Conservation (phyloP, 2,888 invertebrate genomes). For the Drosophila pegasa region DNA sequence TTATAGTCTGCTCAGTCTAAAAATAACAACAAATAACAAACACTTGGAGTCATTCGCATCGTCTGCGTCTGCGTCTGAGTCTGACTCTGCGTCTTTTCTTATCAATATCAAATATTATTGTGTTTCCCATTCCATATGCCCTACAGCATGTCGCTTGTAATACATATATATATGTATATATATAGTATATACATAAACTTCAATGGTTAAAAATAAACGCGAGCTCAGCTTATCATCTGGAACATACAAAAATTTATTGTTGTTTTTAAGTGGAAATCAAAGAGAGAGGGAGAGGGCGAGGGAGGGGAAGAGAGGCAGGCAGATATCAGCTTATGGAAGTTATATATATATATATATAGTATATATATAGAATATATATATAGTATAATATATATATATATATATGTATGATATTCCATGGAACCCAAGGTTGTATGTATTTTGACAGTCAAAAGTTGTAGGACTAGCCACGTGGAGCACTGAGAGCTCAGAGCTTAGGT, state of each 20-base stretch:
- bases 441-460: slow-evolving; percentile 25
- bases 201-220: slow-evolving; percentile 76
- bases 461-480: neutral
- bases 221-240: slow-evolving; percentile 70
- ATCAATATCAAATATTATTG: slow-evolving; percentile 76
- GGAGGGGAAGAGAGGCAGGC: neutral
- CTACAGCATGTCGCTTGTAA: slow-evolving; percentile 44
- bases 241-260: slow-evolving; percentile 66
- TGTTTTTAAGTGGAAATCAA: slow-evolving; percentile 34
- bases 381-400: slow-evolving; percentile 3
- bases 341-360: slow-evolving; percentile 3
- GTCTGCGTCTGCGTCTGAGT: neutral
- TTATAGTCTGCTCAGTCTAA: slow-evolving; percentile 4
- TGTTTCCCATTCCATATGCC: slow-evolving; percentile 52
- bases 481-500: too few species aligned
- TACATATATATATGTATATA: slow-evolving; percentile 71
- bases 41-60: slow-evolving; percentile 4
- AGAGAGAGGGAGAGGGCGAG: slow-evolving; percentile 4
- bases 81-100: slow-evolving; percentile 25
- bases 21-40: slow-evolving; percentile 7
- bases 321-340: neutral
- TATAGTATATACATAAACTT: slow-evolving; percentile 74
- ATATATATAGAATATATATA: neutral
- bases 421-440: slow-evolving; percentile 26
- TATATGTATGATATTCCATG: slow-evolving; percentile 1